These are phyloP conservation scores for Triplophysa siluroides DNA, from an alignment of 2,113 vertebrate genomes.

Conservation along the genomic window DNA sequence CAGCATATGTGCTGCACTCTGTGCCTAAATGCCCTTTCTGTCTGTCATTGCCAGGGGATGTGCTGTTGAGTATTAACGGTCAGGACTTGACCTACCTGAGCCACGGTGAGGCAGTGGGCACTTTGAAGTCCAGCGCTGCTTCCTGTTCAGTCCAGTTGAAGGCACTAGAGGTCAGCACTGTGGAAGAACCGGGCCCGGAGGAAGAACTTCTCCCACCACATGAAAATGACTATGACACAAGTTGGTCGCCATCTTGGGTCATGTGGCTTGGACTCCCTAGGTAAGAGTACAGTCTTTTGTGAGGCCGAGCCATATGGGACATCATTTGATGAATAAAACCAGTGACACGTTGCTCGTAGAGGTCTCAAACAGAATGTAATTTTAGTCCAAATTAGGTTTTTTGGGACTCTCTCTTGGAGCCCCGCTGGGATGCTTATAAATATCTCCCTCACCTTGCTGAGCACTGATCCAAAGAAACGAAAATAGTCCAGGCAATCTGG, in stretches of 20 bases:
- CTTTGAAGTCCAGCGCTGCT: constrained; percentile 92
- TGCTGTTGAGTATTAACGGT: constrained; percentile 93
- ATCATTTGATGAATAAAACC: constrained; percentile 10
- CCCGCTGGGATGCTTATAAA: constrained; percentile 47
- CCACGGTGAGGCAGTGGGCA: constrained; percentile 93
- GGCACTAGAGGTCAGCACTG: constrained; percentile 88
- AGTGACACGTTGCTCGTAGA: constrained; percentile 8
- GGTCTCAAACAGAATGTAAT: constrained; percentile 31
- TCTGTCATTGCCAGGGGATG: constrained; percentile 78
- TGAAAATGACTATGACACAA: constrained; percentile 89
- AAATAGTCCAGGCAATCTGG: constrained; percentile 32
- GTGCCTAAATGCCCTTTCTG: neutral
- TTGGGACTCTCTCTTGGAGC: constrained; percentile 14
- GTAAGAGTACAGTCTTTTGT: constrained; percentile 10
- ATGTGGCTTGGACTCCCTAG: constrained; percentile 84
- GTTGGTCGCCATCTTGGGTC: constrained; percentile 96
- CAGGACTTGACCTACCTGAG: constrained; percentile 92
- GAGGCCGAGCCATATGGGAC: neutral
- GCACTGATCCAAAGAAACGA: constrained; percentile 41
- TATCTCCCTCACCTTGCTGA: constrained; percentile 47
- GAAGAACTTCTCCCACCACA: constrained; percentile 81
- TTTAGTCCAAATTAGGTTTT: constrained; percentile 36
- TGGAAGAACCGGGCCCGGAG: constrained; percentile 79
- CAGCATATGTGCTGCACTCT: neutral
- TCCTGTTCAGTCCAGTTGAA: constrained; percentile 86